A percentile compares a stretch with the other conserved stretches of the same genome.
These are phyloP conservation scores for Natrix natrix DNA, from an alignment of 2,797 vertebrate genomes.

Conservation along the genomic window DNA sequence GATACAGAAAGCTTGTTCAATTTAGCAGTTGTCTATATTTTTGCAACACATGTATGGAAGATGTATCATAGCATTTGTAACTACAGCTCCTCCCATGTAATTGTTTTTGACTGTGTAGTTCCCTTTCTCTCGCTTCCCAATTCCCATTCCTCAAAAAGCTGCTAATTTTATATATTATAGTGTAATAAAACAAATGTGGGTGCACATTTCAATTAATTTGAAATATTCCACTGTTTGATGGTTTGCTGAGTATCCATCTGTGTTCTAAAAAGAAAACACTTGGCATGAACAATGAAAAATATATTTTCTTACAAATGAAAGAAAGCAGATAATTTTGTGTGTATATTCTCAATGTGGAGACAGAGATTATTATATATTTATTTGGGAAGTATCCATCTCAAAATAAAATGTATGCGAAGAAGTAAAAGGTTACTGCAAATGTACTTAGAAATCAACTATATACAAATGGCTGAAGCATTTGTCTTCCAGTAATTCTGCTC, in stretches of 20 bases:
- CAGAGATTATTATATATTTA: neutral
- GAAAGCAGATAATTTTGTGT: conserved; percentile 3
- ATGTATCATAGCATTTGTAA: neutral
- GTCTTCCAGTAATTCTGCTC: neutral
- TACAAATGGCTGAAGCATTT: conserved; percentile 26
- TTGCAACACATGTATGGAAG: neutral
- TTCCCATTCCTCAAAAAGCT: neutral
- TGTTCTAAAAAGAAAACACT: neutral
- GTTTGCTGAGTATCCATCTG: neutral
- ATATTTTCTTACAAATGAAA: conserved; percentile 8
- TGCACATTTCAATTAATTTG: neutral
- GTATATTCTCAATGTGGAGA: neutral
- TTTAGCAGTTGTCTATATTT: neutral
- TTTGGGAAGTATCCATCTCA: neutral
- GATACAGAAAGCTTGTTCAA: neutral
- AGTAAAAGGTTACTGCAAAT: neutral
- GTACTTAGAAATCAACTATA: neutral
- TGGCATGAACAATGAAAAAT: conserved; percentile 2
- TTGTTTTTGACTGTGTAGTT: neutral
- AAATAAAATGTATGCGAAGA: conserved; percentile 14
- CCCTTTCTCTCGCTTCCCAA: neutral
- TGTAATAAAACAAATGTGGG: neutral
- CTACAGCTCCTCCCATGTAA: neutral
- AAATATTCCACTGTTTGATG: neutral
- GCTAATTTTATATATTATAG: neutral